A percentile compares a stretch with the other conserved stretches of the same genome.
phyloP scores from a whole-genome alignment of 2,113 vertebrate genomes.

The Probosciger aterrimus region DNA sequence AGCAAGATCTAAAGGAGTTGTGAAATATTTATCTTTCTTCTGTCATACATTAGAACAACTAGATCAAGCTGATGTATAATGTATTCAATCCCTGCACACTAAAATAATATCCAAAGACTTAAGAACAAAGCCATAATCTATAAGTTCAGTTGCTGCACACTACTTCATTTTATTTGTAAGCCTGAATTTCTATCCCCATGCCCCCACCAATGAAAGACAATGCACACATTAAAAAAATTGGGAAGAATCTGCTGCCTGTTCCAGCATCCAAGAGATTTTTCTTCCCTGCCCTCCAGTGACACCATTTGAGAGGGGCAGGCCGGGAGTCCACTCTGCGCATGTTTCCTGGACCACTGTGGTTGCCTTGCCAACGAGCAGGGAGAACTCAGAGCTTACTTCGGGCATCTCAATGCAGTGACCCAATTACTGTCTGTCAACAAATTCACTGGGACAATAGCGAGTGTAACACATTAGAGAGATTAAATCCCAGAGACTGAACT shows the following conservation, averaged over 20 bases:
- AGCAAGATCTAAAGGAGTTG: background rate
- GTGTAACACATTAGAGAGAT: slow-evolving; percentile 77
- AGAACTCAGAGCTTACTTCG: slow-evolving; percentile 79
- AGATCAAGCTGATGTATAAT: background rate
- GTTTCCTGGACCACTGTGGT: slow-evolving; percentile 91
- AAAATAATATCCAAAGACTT: background rate
- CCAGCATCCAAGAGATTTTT: background rate
- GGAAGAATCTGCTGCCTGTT: background rate
- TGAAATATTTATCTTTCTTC: slow-evolving; percentile 35
- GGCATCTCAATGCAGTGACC: slow-evolving; percentile 91
- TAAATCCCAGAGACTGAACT: slow-evolving; percentile 55
- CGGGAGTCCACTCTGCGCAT: slow-evolving; percentile 77
- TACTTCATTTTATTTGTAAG: background rate
- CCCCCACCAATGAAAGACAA: background rate
- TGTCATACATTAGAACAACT: background rate
- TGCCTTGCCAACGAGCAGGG: slow-evolving; percentile 88
- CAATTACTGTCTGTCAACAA: slow-evolving; percentile 96
- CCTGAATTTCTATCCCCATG: background rate
- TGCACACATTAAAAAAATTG: background rate
- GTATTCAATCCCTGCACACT: background rate
- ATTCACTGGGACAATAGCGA: slow-evolving; percentile 87
- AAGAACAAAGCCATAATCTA: background rate
- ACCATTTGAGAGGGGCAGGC: slow-evolving; percentile 63
- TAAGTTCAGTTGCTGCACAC: too few relatives aligned
- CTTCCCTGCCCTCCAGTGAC: slow-evolving; percentile 46